phyloP scores from a whole-genome alignment of 2,888 invertebrate species.

The Luperina testacea region DNA sequence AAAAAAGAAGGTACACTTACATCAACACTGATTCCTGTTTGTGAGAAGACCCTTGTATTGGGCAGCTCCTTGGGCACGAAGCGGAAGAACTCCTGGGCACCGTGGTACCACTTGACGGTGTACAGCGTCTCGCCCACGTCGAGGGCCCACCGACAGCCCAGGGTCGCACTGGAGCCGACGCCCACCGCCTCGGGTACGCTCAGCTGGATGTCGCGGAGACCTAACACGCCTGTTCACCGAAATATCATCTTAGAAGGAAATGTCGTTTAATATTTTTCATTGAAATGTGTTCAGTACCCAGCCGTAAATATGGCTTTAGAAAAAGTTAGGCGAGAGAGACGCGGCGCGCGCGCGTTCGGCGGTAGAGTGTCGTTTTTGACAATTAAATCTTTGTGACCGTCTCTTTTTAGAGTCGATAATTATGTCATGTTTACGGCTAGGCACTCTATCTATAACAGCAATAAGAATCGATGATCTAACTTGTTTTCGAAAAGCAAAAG shows the following conservation, averaged over 20 bases:
- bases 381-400: background rate
- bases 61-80: conserved; percentile 95
- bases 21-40: conserved; percentile 92
- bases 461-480: conserved; percentile 4
- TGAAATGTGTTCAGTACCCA: background rate
- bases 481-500: conserved; percentile 27
- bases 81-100: conserved; percentile 94
- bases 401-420: background rate
- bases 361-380: no score
- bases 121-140: conserved; percentile 93
- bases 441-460: background rate
- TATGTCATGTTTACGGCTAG: background rate
- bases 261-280: background rate
- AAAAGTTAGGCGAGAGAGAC: no score
- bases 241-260: conserved; percentile 27
- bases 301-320: background rate
- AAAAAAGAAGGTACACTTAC: conserved; percentile 88
- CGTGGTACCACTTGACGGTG: conserved; percentile 96
- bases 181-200: conserved; percentile 93
- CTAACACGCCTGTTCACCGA: conserved; percentile 86
- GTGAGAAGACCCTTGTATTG: conserved; percentile 93
- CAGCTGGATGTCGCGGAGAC: conserved; percentile 92
- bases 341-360: no score
- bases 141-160: conserved; percentile 93
- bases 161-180: conserved; percentile 92